phyloP scores from a whole-genome alignment of 2,888 invertebrate genomes.

The Spisula subtruncata region DNA sequence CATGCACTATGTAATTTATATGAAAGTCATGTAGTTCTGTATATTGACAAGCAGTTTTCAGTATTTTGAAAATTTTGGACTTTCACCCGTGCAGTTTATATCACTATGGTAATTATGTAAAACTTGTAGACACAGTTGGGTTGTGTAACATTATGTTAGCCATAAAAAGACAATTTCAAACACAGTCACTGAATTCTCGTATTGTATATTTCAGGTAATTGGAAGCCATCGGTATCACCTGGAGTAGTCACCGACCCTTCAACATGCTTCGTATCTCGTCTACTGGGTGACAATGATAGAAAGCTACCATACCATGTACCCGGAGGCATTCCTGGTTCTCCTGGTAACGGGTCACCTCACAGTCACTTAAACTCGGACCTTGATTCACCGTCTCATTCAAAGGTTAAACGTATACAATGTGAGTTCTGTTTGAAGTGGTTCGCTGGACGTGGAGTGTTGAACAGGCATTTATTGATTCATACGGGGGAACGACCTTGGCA shows the following conservation, averaged over 20 bases:
- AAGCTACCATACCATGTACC: too few species aligned
- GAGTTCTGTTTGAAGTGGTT: constrained; percentile 50
- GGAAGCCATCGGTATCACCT: not conserved
- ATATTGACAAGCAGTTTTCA: too few species aligned
- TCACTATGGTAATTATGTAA: too few species aligned
- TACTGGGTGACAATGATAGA: not conserved
- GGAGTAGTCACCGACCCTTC: not conserved
- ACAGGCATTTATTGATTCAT: constrained; percentile 53
- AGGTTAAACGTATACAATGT: constrained; percentile 48
- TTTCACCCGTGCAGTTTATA: too few species aligned
- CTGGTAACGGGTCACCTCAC: not conserved
- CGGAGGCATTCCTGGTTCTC: not conserved
- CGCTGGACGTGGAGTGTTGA: constrained; percentile 28
- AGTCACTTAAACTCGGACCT: not conserved
- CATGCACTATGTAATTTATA: too few species aligned
- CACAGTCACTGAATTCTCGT: not conserved
- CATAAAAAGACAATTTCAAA: too few species aligned
- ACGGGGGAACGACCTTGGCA: constrained; percentile 55
- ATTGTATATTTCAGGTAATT: not conserved
- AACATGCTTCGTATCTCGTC: not conserved
- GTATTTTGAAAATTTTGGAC: too few species aligned
- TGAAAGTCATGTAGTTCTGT: too few species aligned
- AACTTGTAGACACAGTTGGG: too few species aligned
- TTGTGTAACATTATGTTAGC: too few species aligned
- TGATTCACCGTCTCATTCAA: not conserved